Evolutionary conservation across 2,888 invertebrate genomes (phyloP).

Genomic region (Acanthosepion lycidas): DNA sequence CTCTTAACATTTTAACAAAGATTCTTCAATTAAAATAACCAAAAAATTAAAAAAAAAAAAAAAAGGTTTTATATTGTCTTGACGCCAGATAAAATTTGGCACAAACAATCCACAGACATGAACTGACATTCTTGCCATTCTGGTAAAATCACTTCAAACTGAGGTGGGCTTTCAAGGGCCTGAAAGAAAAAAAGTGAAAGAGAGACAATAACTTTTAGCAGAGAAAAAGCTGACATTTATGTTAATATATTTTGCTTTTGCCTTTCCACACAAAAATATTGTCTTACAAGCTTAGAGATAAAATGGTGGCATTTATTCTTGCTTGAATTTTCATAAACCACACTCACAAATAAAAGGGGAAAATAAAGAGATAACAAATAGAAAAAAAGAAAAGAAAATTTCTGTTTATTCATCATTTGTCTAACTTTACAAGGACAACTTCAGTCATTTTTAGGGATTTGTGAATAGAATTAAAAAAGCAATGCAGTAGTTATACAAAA

Average conservation of each 20-base stretch:
- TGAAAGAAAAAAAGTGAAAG: constrained; percentile 51
- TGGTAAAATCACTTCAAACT: constrained; percentile 59
- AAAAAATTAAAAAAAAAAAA: background rate
- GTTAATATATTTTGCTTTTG: background rate
- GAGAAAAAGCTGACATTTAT: background rate
- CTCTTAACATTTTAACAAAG: background rate
- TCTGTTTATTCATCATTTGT: no score
- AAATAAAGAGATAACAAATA: no score
- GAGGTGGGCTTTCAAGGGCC: constrained; percentile 57
- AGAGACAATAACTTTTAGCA: background rate
- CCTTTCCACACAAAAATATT: background rate
- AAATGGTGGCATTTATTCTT: no score
- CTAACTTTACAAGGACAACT: no score
- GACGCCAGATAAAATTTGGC: constrained; percentile 53
- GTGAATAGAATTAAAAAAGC: no score
- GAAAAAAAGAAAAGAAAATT: no score
- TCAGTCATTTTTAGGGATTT: no score
- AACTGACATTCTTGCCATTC: constrained; percentile 54
- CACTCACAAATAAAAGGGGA: no score
- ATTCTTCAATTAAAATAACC: background rate
- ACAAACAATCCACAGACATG: constrained; percentile 57
- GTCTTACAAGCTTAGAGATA: background rate
- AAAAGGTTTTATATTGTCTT: constrained; percentile 55
- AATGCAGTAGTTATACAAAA: no score
- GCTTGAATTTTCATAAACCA: no score